These are phyloP conservation scores for Mycetomoellerius zeteki DNA, from an alignment of 1,140 invertebrate genomes.

Conservation along the genomic window DNA sequence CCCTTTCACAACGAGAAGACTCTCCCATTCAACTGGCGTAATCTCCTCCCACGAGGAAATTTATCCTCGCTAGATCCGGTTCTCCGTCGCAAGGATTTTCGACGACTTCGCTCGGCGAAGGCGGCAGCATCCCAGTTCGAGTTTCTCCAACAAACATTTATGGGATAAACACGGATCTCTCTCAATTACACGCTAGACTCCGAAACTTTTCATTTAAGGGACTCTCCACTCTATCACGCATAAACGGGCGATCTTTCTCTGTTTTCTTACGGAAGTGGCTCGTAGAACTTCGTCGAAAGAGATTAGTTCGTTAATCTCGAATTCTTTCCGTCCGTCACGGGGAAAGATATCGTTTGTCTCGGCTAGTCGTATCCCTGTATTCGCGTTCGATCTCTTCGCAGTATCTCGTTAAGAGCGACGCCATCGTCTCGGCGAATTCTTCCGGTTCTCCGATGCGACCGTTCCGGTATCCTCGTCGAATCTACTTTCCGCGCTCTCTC, in stretches of 20 bases:
- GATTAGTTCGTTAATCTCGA: constrained; percentile 50
- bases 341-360: background rate
- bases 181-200: constrained; percentile 11
- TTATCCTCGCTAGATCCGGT: constrained; percentile 39
- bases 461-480: constrained; percentile 9
- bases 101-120: background rate
- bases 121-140: constrained; percentile 10
- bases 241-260: background rate
- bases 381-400: background rate
- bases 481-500: constrained; percentile 39
- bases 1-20: background rate
- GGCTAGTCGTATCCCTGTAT: background rate
- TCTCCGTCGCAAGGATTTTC: constrained; percentile 1
- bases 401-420: too few relatives aligned
- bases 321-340: constrained; percentile 4
- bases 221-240: background rate
- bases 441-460: background rate
- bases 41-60: constrained; percentile 20
- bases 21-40: constrained; percentile 30
- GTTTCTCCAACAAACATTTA: constrained; percentile 32
- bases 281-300: background rate
- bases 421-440: background rate
- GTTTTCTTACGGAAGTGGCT: background rate
- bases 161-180: constrained; percentile 22
- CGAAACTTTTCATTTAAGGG: background rate